A percentile compares a stretch with the other conserved stretches of the same genome.
These are phyloP conservation scores for Otus sunia DNA, from an alignment of 2,113 vertebrate genomes.

Conservation along the genomic window DNA sequence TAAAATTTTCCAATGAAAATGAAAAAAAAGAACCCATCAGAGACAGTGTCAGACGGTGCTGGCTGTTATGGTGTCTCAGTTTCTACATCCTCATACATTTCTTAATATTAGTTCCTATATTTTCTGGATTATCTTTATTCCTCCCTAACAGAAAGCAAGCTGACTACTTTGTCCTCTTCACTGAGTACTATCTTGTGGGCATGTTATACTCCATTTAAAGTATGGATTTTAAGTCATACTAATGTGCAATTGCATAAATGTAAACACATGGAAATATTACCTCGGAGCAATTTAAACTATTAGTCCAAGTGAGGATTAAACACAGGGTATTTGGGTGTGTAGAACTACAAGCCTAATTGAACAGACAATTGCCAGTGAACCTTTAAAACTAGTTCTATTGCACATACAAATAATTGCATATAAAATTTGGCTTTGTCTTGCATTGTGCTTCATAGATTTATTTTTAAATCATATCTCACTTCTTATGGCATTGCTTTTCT, in stretches of 20 bases:
- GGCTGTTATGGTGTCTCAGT: background rate
- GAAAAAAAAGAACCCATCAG: background rate
- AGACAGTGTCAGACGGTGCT: background rate
- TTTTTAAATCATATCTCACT: constrained; percentile 11
- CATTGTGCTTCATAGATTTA: background rate
- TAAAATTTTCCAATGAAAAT: background rate
- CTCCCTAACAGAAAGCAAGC: background rate
- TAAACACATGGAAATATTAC: constrained; percentile 5
- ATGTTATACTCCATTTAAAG: background rate
- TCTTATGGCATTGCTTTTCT: background rate
- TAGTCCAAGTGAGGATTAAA: constrained; percentile 16
- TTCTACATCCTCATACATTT: background rate
- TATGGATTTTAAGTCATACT: background rate
- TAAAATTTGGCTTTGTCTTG: background rate
- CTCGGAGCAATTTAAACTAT: constrained; percentile 8
- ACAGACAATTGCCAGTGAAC: background rate
- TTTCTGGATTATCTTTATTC: background rate
- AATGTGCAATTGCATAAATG: constrained; percentile 6
- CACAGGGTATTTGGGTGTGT: background rate
- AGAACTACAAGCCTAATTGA: constrained; percentile 15
- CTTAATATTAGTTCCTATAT: background rate
- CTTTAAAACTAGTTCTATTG: background rate
- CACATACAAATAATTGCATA: background rate
- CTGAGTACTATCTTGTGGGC: background rate
- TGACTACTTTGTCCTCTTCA: background rate